These are phyloP conservation scores for Platynereis dumerilii DNA, from an alignment of 2,888 invertebrate species.

Conservation along the genomic window DNA sequence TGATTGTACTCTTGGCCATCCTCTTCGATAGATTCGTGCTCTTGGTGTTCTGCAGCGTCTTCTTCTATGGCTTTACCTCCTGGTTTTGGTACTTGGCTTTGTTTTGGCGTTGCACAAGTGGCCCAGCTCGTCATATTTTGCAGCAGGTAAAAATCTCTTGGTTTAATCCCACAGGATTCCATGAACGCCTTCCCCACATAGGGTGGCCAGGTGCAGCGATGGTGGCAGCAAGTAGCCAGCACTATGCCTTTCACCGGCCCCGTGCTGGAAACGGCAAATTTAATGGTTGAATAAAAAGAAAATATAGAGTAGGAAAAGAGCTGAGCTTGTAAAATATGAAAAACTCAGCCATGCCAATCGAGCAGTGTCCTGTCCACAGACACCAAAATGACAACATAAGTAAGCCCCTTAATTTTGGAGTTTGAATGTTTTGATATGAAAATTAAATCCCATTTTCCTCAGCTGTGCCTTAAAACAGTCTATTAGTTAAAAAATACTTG, in stretches of 20 bases:
- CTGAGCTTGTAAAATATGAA: too few species aligned
- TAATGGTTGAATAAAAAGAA: too few species aligned
- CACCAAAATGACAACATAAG: too few species aligned
- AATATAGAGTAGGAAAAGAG: too few species aligned
- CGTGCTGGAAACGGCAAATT: not conserved
- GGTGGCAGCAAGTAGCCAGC: constrained; percentile 90
- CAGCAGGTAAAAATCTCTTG: constrained; percentile 76
- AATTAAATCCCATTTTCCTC: too few species aligned
- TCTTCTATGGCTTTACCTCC: not conserved
- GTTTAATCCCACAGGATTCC: constrained; percentile 56
- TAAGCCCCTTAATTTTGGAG: too few species aligned
- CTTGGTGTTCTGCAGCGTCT: not conserved
- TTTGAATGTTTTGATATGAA: too few species aligned
- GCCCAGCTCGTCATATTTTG: constrained; percentile 89
- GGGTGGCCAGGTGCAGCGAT: constrained; percentile 76
- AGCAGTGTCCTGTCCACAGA: too few species aligned
- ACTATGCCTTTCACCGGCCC: constrained; percentile 65
- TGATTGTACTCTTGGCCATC: constrained; percentile 11
- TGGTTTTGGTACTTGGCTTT: too few species aligned
- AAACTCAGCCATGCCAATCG: too few species aligned
- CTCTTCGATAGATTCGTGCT: not conserved
- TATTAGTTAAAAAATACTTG: too few species aligned
- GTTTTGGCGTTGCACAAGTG: constrained; percentile 70
- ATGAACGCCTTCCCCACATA: constrained; percentile 76
- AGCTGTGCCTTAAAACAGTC: too few species aligned